These are phyloP conservation scores for Misgurnus mizolepis DNA, from an alignment of 2,113 vertebrate species.

Conservation along the genomic window DNA sequence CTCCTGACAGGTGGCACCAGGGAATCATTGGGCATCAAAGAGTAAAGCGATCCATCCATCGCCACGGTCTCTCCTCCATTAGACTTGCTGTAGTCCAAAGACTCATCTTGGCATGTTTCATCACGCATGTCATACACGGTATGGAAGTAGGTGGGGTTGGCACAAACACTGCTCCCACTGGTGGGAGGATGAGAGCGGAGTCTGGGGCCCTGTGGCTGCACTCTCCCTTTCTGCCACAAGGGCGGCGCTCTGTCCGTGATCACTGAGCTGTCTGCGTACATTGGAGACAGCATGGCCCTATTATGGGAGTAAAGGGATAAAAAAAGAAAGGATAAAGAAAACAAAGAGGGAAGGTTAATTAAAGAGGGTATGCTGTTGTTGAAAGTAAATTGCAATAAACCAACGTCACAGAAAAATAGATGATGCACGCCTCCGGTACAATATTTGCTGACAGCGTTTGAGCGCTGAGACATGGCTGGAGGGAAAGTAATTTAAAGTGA, in stretches of 20 bases:
- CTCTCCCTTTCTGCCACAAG: slow-evolving; percentile 67
- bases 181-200: slow-evolving; percentile 61
- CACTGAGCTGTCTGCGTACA: slow-evolving; percentile 67
- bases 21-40: slow-evolving; percentile 58
- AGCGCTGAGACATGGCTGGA: slow-evolving; percentile 64
- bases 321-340: not conserved
- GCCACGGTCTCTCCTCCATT: slow-evolving; percentile 4
- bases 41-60: slow-evolving; percentile 41
- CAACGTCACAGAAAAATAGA: slow-evolving; percentile 39
- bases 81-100: slow-evolving; percentile 55
- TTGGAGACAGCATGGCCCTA: slow-evolving; percentile 72
- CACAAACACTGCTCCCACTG: slow-evolving; percentile 70
- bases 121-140: slow-evolving; percentile 68
- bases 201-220: slow-evolving; percentile 53
- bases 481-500: slow-evolving; percentile 66
- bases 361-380: not conserved
- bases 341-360: slow-evolving; percentile 15
- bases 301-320: not conserved
- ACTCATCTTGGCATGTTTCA: slow-evolving; percentile 66
- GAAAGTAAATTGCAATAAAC: slow-evolving; percentile 13
- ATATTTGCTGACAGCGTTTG: slow-evolving; percentile 65
- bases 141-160: slow-evolving; percentile 75
- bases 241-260: slow-evolving; percentile 55
- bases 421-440: slow-evolving; percentile 56
- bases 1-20: slow-evolving; percentile 70